These are phyloP conservation scores for Caretta caretta DNA, from an alignment of 2,113 vertebrate genomes.

Conservation along the genomic window DNA sequence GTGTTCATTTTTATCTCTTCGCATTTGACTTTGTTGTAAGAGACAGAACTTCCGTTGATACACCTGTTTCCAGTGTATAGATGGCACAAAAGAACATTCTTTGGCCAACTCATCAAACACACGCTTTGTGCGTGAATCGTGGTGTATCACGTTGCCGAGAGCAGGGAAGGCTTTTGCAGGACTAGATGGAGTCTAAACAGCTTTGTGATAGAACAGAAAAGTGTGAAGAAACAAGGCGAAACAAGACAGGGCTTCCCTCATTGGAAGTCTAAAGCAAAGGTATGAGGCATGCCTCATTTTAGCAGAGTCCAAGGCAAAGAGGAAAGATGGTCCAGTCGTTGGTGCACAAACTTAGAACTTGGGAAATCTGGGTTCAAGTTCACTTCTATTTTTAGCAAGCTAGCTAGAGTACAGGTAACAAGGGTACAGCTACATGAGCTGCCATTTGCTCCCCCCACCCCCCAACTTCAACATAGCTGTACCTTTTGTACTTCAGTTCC, in stretches of 20 bases:
- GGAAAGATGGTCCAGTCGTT: background rate
- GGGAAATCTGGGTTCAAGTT: background rate
- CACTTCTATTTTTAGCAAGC: background rate
- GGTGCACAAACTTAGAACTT: background rate
- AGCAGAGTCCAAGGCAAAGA: background rate
- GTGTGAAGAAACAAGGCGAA: slow-evolving; percentile 21
- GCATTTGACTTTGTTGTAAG: slow-evolving; percentile 58
- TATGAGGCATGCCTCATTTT: background rate
- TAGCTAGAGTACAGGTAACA: background rate
- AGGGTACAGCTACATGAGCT: background rate
- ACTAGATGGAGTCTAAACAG: background rate
- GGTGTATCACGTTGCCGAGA: background rate
- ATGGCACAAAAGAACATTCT: background rate
- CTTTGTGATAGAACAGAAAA: background rate
- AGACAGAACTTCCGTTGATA: slow-evolving; percentile 53
- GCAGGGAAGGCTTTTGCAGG: background rate
- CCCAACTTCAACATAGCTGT: background rate
- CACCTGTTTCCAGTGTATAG: slow-evolving; percentile 10
- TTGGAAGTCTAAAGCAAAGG: background rate
- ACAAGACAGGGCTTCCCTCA: background rate
- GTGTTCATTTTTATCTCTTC: slow-evolving; percentile 46
- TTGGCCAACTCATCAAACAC: background rate
- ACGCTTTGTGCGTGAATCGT: background rate
- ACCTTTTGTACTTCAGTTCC: background rate
- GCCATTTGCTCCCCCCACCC: background rate